Conservation (phyloP, 2,888 invertebrate genomes). For the Leptogaster cylindrica region DNA sequence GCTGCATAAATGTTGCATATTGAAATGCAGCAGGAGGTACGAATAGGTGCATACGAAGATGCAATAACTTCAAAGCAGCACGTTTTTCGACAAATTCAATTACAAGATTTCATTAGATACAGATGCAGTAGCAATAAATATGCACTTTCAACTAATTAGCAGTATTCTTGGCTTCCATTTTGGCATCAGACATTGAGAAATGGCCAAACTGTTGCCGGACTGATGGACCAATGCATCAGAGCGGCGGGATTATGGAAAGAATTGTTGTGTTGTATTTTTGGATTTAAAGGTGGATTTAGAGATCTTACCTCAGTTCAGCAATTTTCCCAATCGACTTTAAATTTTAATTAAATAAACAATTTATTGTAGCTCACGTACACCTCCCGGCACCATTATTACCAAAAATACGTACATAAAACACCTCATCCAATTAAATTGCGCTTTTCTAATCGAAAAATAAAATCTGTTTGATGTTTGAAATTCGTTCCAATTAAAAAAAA, state of each 20-base stretch:
- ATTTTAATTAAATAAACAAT: background rate
- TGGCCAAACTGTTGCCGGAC: too few species aligned
- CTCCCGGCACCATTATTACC: too few species aligned
- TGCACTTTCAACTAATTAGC: conserved; percentile 1
- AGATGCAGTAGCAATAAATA: conserved; percentile 3
- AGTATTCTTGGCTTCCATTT: too few species aligned
- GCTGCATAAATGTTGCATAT: too few species aligned
- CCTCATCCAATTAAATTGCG: background rate
- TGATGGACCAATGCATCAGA: too few species aligned
- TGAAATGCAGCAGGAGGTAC: too few species aligned
- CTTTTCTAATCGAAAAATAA: background rate
- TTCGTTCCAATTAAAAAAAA: background rate
- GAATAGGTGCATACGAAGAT: background rate
- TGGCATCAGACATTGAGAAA: too few species aligned
- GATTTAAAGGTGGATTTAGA: too few species aligned
- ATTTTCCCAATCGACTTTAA: background rate
- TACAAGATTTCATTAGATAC: background rate
- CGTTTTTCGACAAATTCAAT: conserved; percentile 2
- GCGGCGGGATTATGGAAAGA: too few species aligned
- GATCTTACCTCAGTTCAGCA: too few species aligned
- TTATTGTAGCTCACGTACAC: too few species aligned
- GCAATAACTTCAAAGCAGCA: background rate
- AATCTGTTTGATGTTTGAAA: background rate
- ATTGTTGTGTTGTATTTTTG: too few species aligned
- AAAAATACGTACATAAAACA: background rate